phyloP scores from a whole-genome alignment of 2,797 vertebrate genomes.

The Pangasius sanitwongsei region DNA sequence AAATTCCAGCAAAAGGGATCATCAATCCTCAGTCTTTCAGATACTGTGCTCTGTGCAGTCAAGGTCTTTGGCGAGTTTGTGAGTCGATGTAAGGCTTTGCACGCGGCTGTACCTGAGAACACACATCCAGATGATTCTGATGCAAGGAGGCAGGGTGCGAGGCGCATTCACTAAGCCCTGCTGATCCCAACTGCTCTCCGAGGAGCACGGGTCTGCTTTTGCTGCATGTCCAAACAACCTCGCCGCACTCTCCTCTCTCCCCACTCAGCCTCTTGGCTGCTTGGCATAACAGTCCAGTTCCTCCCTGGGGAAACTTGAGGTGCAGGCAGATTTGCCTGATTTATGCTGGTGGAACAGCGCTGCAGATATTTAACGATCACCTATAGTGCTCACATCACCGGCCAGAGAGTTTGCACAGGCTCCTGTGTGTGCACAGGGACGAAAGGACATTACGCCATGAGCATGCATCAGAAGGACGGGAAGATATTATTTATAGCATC shows the following conservation, averaged over 20 bases:
- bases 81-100: constrained; percentile 64
- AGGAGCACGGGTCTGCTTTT: constrained; percentile 72
- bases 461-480: constrained; percentile 47
- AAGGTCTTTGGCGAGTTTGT: constrained; percentile 66
- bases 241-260: constrained; percentile 68
- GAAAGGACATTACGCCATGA: constrained; percentile 55
- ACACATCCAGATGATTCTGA: constrained; percentile 66
- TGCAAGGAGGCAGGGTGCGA: constrained; percentile 66
- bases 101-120: constrained; percentile 58
- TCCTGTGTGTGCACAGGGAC: constrained; percentile 62
- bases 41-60: constrained; percentile 66
- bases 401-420: constrained; percentile 48
- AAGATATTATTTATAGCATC: constrained; percentile 29
- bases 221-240: constrained; percentile 68
- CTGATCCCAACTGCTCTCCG: constrained; percentile 78
- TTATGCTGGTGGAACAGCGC: constrained; percentile 71
- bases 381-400: constrained; percentile 63
- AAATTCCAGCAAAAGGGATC: constrained; percentile 69
- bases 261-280: constrained; percentile 62
- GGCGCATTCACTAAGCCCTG: constrained; percentile 74
- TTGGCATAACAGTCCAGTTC: constrained; percentile 71
- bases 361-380: constrained; percentile 72
- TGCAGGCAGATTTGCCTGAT: constrained; percentile 75
- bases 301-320: constrained; percentile 69
- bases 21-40: constrained; percentile 67